phyloP scores from a whole-genome alignment of 2,888 invertebrate genomes.

The Panzeria rudis region DNA sequence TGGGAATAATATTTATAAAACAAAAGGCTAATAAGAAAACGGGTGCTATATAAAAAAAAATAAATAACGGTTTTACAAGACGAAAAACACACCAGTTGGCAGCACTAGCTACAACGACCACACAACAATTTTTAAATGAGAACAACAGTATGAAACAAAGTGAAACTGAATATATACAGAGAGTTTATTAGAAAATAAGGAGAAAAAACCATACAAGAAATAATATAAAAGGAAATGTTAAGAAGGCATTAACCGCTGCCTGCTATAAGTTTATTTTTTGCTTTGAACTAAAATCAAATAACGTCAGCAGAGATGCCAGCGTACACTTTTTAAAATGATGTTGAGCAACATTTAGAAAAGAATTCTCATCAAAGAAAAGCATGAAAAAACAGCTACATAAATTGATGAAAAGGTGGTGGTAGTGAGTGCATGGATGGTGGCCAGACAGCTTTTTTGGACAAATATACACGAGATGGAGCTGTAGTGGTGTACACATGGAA shows the following conservation, averaged over 20 bases:
- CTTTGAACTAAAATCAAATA: slow-evolving; percentile 31
- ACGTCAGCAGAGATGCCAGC: slow-evolving; percentile 49
- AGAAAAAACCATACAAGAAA: slow-evolving; percentile 22
- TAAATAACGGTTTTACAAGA: slow-evolving; percentile 60
- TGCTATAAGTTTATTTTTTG: slow-evolving; percentile 32
- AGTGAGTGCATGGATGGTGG: slow-evolving; percentile 49
- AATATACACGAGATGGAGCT: neutral
- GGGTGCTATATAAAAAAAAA: slow-evolving; percentile 18
- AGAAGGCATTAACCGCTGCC: slow-evolving; percentile 72
- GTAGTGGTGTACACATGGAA: neutral
- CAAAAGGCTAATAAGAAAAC: slow-evolving; percentile 47
- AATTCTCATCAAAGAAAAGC: slow-evolving; percentile 17
- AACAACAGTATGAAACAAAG: slow-evolving; percentile 10
- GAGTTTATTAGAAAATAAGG: slow-evolving; percentile 1
- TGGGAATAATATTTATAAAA: slow-evolving; percentile 5
- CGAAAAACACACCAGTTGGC: slow-evolving; percentile 51
- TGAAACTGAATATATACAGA: slow-evolving; percentile 49
- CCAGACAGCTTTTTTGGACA: slow-evolving; percentile 62
- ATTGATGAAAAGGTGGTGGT: slow-evolving; percentile 38
- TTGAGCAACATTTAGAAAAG: slow-evolving; percentile 24
- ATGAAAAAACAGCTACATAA: slow-evolving; percentile 9
- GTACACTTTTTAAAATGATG: slow-evolving; percentile 6
- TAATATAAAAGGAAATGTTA: slow-evolving; percentile 62
- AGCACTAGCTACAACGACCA: slow-evolving; percentile 42
- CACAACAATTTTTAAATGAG: slow-evolving; percentile 9